Evolutionary conservation across 2,888 invertebrate species (phyloP), one percentile per base, ranked within the genome.

Genomic region (Trachelus troglodyta): DNA sequence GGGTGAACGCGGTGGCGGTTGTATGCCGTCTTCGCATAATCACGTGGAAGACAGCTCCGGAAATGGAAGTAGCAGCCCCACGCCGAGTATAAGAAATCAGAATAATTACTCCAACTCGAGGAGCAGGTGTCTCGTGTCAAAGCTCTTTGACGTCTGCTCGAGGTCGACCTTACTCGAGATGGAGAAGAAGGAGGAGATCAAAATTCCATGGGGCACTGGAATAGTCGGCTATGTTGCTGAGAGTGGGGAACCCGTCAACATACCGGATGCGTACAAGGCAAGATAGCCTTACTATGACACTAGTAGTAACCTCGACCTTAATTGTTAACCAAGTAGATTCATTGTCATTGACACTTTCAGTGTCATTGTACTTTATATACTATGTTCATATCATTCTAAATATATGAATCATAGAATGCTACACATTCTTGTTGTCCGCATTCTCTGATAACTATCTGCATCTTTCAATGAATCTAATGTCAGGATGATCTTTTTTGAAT

Each of bases 211-310:
- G 97, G 98, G 98, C 77, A 96, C 96, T 77, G 98, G 98, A 78
- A 98, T 98, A 89, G 98, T 98, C 69, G 98, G 98, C 23, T 97
- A 96, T 92, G 98, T 98, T 73, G 98, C 98, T 31, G 96, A 97
- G 90, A 97, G 97, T 89, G 98, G 98, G 77, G 96, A 97, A 89
- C 95, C 97, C 15, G 97, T 98, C 89, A 98, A 98, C 93, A 98
- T 98, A 92, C 97, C 97, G 79, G 98, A 98, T 92, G 98, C 98
- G 77, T 98, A 98, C 92, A 95, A 98, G 96, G 97, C 96, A 89
- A 90, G 89, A 80, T 82, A 76, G 76, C 37, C 77, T 37, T 37
- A 71, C 34, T 77, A 71, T 76, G 71, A 40, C 69, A 69, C 78
- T 74, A 68, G 34, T 74, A 68, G n/a, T 37, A 31, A 71, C 33